Base-by-base conservation (phyloP, 2,113 vertebrate genomes). In the Zosterops pallidus region DNA sequence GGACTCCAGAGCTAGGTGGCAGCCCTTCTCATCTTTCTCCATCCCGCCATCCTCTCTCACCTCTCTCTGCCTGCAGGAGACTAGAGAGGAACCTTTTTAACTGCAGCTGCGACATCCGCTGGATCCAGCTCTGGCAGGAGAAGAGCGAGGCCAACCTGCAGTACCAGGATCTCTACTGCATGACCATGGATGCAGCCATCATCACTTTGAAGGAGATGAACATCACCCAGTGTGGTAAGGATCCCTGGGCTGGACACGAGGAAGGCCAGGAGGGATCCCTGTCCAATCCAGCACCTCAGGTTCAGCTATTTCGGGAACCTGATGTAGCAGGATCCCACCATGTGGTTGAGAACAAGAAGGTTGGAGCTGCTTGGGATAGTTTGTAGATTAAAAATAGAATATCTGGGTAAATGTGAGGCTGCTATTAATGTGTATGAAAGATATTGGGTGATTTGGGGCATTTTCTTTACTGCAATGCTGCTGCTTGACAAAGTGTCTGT, bases 121-220 rank as follows among this genome's bases (percentile, higher is more conserved):
- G 99, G 99, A 99, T 99, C 97, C 99, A 99, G 98, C 98, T 99
- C 92, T 99, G 99, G 99, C 99, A 99, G 97, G 98, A 99, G 97
- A 98, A 98, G 95, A 98, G 98, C 0, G 99, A 99, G 89, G 99
- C 99, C 1, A 98, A 95, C 56, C 98, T 99, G 52, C 97, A 99
- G 92, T 98, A 97, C 25, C 99, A 99, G 97, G 97, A 98, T 67
- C 98, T 99, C 37, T 98, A 97, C 97, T 99, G 99, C 96, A 98
- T 98, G 96, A 98, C 97, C 15, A 96, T 98, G 19, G 98, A 99
- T 1, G 98, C 98, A 62, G 91, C 89, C 31, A 98, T 98, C 95
- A 98, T 99, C 65, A 97, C 97, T 3, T 97, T 99, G 85, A 98
- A 98, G 88, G 98, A 98, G 92, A 99, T 99, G 99, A 99, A 99